phyloP scores from a whole-genome alignment of 2,797 vertebrate genomes.

The Somateria mollissima region DNA sequence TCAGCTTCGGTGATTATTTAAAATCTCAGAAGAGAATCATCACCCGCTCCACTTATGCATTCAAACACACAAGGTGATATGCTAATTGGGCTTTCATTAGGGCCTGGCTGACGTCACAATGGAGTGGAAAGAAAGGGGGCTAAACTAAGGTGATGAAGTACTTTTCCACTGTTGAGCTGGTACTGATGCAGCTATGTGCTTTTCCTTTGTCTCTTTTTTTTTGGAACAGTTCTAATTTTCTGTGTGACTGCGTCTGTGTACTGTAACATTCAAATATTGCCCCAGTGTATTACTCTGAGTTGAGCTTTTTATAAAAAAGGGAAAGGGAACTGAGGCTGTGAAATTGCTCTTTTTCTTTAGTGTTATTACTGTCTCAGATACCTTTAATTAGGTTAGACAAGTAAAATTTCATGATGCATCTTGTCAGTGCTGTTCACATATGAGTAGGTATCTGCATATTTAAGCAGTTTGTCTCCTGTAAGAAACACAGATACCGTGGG shows the following conservation, averaged over 20 bases:
- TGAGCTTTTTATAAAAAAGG: conserved; percentile 24
- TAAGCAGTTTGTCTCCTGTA: neutral
- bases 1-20: conserved; percentile 43
- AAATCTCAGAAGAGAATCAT: conserved; percentile 45
- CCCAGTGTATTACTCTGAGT: conserved; percentile 26
- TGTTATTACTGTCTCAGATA: conserved; percentile 21
- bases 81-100: conserved; percentile 65
- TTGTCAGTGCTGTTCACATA: neutral
- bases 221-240: conserved; percentile 59
- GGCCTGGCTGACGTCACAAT: conserved; percentile 46
- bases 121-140: conserved; percentile 3
- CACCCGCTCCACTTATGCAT: conserved; percentile 38
- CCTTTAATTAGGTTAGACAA: conserved; percentile 39
- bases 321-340: neutral
- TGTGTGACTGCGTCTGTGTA: conserved; percentile 64
- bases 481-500: neutral
- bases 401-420: conserved; percentile 5
- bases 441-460: neutral
- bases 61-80: conserved; percentile 56
- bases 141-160: conserved; percentile 52
- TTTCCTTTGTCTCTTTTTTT: neutral
- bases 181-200: conserved; percentile 22
- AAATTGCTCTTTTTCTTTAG: neutral
- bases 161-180: conserved; percentile 53
- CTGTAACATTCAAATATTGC: conserved; percentile 50